These are phyloP conservation scores for Scleropages formosus DNA, from an alignment of 2,797 vertebrate species.

Conservation along the genomic window DNA sequence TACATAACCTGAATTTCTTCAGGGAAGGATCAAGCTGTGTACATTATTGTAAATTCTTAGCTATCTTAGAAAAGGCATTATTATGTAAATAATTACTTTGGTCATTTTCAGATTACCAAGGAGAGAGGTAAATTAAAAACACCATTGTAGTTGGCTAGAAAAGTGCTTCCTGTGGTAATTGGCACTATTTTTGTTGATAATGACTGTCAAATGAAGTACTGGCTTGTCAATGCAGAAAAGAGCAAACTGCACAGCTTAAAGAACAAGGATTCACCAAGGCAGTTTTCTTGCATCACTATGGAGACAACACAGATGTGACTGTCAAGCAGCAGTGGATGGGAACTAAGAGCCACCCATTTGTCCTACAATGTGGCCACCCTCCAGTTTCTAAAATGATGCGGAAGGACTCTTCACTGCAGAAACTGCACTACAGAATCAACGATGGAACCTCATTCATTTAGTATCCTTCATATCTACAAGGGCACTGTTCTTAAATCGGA, in stretches of 20 bases:
- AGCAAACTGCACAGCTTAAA: constrained; percentile 47
- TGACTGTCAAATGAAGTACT: neutral
- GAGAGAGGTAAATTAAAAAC: too few species aligned
- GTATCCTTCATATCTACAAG: constrained; percentile 58
- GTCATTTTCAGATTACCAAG: too few species aligned
- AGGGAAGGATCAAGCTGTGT: too few species aligned
- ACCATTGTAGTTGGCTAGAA: too few species aligned
- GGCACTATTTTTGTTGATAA: too few species aligned
- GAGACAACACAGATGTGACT: constrained; percentile 38
- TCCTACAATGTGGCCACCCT: constrained; percentile 46
- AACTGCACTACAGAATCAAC: constrained; percentile 62
- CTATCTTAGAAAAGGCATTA: too few species aligned
- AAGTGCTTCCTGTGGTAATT: too few species aligned
- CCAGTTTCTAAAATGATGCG: constrained; percentile 49
- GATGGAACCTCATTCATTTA: constrained; percentile 71
- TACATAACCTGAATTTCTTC: neutral
- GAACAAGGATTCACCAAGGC: constrained; percentile 47
- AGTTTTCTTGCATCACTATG: constrained; percentile 61
- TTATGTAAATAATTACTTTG: too few species aligned
- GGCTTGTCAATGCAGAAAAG: constrained; percentile 55
- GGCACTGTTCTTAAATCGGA: too few species aligned
- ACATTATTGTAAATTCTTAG: too few species aligned
- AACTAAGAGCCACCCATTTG: constrained; percentile 31
- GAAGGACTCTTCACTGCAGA: constrained; percentile 48
- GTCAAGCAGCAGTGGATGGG: constrained; percentile 18